Evolutionary conservation across 2,888 invertebrate species (phyloP), one percentile per base, ranked within the genome.

Genomic region (Podotricha telesiphe): DNA sequence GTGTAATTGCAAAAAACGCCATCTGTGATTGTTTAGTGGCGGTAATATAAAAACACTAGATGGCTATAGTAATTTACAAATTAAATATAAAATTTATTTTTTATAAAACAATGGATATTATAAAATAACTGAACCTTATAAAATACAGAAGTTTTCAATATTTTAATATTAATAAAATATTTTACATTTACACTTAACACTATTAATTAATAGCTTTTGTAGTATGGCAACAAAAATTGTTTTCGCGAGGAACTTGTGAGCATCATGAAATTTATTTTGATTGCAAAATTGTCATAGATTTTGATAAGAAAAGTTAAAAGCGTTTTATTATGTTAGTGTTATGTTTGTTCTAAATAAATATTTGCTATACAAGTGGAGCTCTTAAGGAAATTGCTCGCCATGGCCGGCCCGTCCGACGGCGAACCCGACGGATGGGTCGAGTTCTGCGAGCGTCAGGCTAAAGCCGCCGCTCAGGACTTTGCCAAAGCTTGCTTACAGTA

Each of bases 391-490:
- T 82, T 93, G 82, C 85, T 92, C 79, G 91, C 88, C 86, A 92
- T 93, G 93, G 86, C 89, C 82, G 94, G 94, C 86, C 93, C 93
- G 84, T 94, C 94, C 88, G 94, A 94, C 83, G 94, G 94, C 80
- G 95, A 94, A 76, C 86, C 93, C 84, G 94, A 94, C 84, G 94
- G 94, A 87, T 97, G 97, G 97, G 94, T 95, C 82, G 96, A 97
- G 86, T 96, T 97, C 87, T 97, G 97, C 91, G 97, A 97, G 88
- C 95, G 97, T 85, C 97, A 98, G 91, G 97, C 97, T 70, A 95
- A 95, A 80, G 94, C 95, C 72, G 96, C 97, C 68, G 97, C 97
- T 71, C 96, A 96, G 80, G 97, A 97, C 89, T 98, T 98, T 88
- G 97, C 97, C 79, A 96, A 96, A 89, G 96, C 96, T 79, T 97